Conservation (phyloP, 2,888 invertebrate genomes). For the Trissolcus brochymenae region DNA sequence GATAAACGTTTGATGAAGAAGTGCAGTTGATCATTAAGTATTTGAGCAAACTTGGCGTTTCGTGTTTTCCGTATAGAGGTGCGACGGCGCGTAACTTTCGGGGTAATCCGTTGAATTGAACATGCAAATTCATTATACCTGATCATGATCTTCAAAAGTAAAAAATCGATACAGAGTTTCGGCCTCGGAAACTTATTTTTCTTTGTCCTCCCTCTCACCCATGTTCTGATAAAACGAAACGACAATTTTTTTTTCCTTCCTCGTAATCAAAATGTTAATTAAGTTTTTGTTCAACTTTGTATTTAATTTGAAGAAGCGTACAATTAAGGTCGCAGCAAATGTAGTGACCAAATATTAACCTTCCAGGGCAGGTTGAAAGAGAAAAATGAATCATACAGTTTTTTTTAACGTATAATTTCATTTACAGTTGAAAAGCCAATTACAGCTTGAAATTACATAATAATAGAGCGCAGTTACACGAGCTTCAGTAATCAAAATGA, state of each 20-base stretch:
- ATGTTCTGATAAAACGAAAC: neutral
- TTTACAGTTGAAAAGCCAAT: constrained; percentile 7
- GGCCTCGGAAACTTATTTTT: neutral
- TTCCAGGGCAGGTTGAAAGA: constrained; percentile 1
- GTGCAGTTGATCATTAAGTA: constrained; percentile 32
- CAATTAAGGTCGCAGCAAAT: constrained; percentile 13
- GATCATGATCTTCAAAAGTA: constrained; percentile 1
- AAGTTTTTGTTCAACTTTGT: neutral
- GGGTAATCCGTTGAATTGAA: constrained; percentile 16
- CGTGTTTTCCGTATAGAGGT: constrained; percentile 17
- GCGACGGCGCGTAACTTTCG: constrained; percentile 11
- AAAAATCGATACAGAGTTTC: neutral
- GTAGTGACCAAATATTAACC: constrained; percentile 27
- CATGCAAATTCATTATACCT: constrained; percentile 11
- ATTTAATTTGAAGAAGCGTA: constrained; percentile 3
- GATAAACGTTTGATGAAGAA: constrained; percentile 46
- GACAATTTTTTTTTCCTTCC: neutral
- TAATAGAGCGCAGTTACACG: constrained; percentile 5
- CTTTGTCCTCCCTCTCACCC: neutral
- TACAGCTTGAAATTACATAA: constrained; percentile 25
- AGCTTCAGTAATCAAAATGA: neutral
- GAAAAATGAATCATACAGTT: constrained; percentile 10
- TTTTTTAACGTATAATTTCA: constrained; percentile 16
- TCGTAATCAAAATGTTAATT: constrained; percentile 8
- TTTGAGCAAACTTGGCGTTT: constrained; percentile 25